Evolutionary conservation across 2,797 vertebrate genomes (phyloP).

Genomic region (Pygocentrus nattereri): DNA sequence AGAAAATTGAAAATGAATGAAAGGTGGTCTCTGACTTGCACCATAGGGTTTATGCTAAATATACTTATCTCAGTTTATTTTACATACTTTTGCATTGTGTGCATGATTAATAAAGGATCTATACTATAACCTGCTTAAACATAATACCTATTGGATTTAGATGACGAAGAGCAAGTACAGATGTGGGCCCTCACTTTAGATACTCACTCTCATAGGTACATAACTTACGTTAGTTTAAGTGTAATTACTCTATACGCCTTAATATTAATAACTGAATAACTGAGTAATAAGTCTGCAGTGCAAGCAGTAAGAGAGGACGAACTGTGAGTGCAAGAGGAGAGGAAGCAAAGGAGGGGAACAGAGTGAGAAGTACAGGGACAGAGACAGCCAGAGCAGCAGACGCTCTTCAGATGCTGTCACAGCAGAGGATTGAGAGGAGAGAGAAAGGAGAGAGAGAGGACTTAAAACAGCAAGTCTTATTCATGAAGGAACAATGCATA

Average conservation of each 20-base stretch:
- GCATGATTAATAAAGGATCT: too few relatives aligned
- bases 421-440: constrained; percentile 1
- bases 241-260: background rate
- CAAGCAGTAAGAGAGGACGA: background rate
- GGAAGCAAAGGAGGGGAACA: background rate
- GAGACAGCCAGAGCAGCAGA: background rate
- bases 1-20: too few relatives aligned
- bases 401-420: background rate
- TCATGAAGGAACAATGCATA: constrained; percentile 15
- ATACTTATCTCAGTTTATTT: too few relatives aligned
- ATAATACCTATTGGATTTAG: too few relatives aligned
- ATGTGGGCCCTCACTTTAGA: background rate
- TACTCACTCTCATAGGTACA: background rate
- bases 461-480: constrained; percentile 39
- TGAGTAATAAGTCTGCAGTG: background rate
- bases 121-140: too few relatives aligned
- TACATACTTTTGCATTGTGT: too few relatives aligned
- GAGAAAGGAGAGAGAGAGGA: constrained; percentile 4
- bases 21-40: too few relatives aligned
- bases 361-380: background rate
- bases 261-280: background rate
- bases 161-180: too few relatives aligned
- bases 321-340: background rate
- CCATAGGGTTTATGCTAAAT: too few relatives aligned
- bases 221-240: background rate